phyloP scores from a whole-genome alignment of 35 echinoderm and acorn worm species.

The Amphiura filiformis region DNA sequence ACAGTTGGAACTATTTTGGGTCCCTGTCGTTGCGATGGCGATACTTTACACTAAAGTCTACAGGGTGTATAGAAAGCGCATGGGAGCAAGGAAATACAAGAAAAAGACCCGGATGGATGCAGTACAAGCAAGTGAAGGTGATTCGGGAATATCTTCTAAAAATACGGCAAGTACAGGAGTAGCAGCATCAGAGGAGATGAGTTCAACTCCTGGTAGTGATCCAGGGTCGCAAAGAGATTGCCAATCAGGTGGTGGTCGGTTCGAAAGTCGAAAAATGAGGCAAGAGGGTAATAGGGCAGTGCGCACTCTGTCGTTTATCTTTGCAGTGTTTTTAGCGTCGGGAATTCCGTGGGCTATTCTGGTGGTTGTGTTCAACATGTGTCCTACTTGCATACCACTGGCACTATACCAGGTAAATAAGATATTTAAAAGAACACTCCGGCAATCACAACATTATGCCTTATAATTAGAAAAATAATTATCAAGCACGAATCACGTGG shows the following conservation, averaged over 20 bases:
- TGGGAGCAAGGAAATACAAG: not conserved
- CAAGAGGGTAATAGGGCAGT: not conserved
- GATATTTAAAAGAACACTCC: too few species aligned
- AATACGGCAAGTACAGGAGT: not conserved
- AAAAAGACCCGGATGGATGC: not conserved
- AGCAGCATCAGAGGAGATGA: not conserved
- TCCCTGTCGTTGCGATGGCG: not conserved
- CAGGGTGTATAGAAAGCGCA: not conserved
- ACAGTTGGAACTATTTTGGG: not conserved
- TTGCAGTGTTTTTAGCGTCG: not conserved
- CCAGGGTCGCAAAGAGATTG: not conserved
- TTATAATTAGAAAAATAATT: too few species aligned
- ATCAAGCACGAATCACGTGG: too few species aligned
- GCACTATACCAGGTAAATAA: slow-evolving; percentile 1
- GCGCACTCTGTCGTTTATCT: slow-evolving; percentile 12
- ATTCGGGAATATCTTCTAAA: not conserved
- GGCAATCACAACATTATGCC: too few species aligned
- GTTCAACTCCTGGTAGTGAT: not conserved
- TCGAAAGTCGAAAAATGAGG: not conserved
- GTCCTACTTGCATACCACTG: slow-evolving; percentile 1
- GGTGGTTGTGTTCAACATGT: not conserved
- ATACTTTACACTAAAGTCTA: not conserved
- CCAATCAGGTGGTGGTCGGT: not conserved
- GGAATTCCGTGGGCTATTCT: slow-evolving; percentile 15
- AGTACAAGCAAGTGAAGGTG: not conserved